These are phyloP conservation scores for Disparrhopalites patrizii DNA, from an alignment of 2,888 invertebrate species.

Conservation along the genomic window DNA sequence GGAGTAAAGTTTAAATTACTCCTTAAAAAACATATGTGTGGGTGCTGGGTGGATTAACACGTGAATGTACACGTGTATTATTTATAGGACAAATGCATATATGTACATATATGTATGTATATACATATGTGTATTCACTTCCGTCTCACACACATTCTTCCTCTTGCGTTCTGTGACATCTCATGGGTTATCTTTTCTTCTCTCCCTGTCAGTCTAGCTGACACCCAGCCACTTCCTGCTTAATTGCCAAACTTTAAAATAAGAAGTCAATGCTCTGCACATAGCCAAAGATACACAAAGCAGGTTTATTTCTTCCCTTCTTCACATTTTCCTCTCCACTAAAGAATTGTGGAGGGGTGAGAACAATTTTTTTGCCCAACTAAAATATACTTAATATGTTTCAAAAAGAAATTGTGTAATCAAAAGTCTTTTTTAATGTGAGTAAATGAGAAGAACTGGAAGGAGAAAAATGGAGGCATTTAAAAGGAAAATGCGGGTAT, in stretches of 20 bases:
- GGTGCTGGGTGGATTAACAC: too few relatives aligned
- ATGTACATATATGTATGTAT: not conserved
- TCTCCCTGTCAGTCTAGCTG: not conserved
- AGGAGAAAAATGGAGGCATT: too few relatives aligned
- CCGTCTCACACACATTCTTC: too few relatives aligned
- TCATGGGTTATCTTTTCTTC: too few relatives aligned
- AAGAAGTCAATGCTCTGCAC: constrained; percentile 1
- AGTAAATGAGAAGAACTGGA: too few relatives aligned
- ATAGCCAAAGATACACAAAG: not conserved
- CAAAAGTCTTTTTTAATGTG: too few relatives aligned
- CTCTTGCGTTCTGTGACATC: too few relatives aligned
- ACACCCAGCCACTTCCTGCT: not conserved
- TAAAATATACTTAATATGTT: not conserved
- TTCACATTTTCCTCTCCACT: not conserved
- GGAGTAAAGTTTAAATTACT: too few relatives aligned
- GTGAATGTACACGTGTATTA: too few relatives aligned
- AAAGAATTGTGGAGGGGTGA: not conserved
- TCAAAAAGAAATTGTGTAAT: not conserved
- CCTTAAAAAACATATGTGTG: too few relatives aligned
- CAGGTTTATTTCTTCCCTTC: not conserved
- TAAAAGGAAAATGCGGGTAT: too few relatives aligned
- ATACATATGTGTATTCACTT: not conserved
- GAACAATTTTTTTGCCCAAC: not conserved
- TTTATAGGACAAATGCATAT: not conserved
- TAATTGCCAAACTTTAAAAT: constrained; percentile 1